phyloP scores from a whole-genome alignment of 2,797 vertebrate species.

The Darevskia mixta region DNA sequence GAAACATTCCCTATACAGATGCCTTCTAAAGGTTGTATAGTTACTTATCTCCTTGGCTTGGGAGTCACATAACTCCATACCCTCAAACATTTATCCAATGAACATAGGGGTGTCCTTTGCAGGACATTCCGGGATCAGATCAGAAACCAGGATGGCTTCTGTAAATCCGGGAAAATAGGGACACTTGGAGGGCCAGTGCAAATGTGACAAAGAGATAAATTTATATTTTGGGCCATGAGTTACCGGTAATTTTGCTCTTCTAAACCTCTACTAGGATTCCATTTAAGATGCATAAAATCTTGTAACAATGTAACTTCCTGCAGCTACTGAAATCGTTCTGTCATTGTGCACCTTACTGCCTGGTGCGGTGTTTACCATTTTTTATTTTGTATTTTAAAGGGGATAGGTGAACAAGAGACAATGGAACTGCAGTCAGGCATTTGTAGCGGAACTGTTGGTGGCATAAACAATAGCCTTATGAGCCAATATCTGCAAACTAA shows the following conservation, averaged over 20 bases:
- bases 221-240: conserved; percentile 3
- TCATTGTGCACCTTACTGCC: conserved; percentile 66
- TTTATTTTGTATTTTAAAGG: neutral
- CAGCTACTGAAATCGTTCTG: conserved; percentile 71
- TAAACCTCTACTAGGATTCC: conserved; percentile 79
- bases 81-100: no score
- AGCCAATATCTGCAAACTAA: conserved; percentile 28
- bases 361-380: conserved; percentile 49
- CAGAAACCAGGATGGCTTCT: no score
- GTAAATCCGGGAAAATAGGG: no score
- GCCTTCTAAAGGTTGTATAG: no score
- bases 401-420: conserved; percentile 31
- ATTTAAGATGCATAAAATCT: conserved; percentile 78
- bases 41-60: no score
- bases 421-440: neutral
- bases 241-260: conserved; percentile 77
- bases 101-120: no score
- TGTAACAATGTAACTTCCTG: conserved; percentile 46
- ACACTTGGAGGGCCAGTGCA: no score
- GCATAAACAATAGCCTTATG: neutral
- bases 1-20: no score
- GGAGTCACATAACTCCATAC: no score
- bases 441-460: conserved; percentile 8
- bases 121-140: no score
- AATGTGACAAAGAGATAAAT: no score